Conservation (phyloP, 30 jellyfish, hydroid and myxozoan species). For the Rhopilema esculentum region DNA sequence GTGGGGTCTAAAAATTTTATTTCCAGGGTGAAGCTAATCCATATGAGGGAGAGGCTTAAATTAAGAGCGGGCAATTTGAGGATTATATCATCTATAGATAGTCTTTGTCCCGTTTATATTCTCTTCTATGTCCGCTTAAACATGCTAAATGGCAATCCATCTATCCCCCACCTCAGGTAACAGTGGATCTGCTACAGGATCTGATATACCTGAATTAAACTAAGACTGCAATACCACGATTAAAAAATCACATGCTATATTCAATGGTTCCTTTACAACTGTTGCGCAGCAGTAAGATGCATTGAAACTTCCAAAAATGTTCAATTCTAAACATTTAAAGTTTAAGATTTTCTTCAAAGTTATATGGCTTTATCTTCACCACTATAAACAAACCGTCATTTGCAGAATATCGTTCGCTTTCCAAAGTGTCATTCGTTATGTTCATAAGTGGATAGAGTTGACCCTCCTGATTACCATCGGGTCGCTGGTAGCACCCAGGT, state of each 20-base stretch:
- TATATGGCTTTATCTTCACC: slow-evolving; percentile 32
- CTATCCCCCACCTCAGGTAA: no score
- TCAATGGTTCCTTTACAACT: no score
- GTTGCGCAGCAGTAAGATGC: no score
- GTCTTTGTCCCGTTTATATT: no score
- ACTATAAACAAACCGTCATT: slow-evolving; percentile 6
- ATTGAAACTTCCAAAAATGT: no score
- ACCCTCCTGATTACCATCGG: background rate
- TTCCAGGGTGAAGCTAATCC: background rate
- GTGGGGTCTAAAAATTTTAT: background rate
- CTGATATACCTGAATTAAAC: no score
- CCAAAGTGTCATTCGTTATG: slow-evolving; percentile 20
- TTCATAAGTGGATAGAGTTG: slow-evolving; percentile 17
- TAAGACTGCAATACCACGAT: no score
- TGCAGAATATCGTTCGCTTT: slow-evolving; percentile 19
- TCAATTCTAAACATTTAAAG: background rate
- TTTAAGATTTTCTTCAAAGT: slow-evolving; percentile 36
- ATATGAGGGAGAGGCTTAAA: background rate
- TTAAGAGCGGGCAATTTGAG: background rate
- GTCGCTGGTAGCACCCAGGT: slow-evolving; percentile 47
- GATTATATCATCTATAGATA: no score
- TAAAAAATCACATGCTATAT: no score
- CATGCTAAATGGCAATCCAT: no score
- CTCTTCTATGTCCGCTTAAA: no score
- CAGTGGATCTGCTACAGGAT: no score